Conservation (phyloP, 2,888 invertebrate species). For the Tanypteryx hageni region DNA sequence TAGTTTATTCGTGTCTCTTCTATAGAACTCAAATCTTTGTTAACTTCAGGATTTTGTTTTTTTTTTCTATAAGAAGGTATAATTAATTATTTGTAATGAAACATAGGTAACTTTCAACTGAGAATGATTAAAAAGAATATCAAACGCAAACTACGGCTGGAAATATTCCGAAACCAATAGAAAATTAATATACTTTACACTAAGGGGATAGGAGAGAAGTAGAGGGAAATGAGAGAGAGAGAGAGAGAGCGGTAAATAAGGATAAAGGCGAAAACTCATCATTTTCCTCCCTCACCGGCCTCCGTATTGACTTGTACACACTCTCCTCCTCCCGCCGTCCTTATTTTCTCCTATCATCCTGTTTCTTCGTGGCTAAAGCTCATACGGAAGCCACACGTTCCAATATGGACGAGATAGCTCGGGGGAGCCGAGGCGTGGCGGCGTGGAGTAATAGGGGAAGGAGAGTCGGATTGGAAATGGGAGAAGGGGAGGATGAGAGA, state of each 20-base stretch:
- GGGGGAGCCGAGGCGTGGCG: constrained; percentile 23
- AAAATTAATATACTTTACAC: too few species aligned
- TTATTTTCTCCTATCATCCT: constrained; percentile 17
- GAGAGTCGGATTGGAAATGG: neutral
- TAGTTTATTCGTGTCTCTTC: too few species aligned
- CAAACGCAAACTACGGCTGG: too few species aligned
- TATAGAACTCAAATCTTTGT: too few species aligned
- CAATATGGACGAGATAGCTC: neutral
- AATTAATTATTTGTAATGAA: too few species aligned
- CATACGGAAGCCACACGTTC: constrained; percentile 17
- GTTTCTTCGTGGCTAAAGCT: neutral
- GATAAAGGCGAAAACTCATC: neutral
- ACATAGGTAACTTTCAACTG: too few species aligned
- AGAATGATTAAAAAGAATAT: too few species aligned
- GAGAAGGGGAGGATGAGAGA: neutral
- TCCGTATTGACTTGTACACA: neutral
- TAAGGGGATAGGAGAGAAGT: too few species aligned
- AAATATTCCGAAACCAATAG: too few species aligned
- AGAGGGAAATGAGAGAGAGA: neutral
- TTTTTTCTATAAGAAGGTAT: too few species aligned
- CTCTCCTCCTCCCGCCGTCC: neutral
- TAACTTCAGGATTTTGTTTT: too few species aligned
- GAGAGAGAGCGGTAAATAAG: neutral
- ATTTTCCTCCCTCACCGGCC: neutral
- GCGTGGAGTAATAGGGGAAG: neutral